Conservation (phyloP, 2,113 vertebrate genomes). For the Ibidorhyncha struthersii region DNA sequence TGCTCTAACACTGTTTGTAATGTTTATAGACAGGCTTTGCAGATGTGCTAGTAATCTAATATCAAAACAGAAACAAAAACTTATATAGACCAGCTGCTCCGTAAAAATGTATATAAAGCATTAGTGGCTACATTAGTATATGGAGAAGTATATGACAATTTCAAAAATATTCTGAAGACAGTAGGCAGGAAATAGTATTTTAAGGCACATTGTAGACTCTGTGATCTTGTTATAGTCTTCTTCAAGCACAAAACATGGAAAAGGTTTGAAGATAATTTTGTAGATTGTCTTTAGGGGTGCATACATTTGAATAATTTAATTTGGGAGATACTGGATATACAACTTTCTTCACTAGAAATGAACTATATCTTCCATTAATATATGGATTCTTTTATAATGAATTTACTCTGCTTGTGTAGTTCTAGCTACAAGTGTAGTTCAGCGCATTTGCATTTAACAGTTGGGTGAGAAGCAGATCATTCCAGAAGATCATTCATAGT, state of each 20-base stretch:
- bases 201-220: background rate
- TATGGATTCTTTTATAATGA: background rate
- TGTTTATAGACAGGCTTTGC: background rate
- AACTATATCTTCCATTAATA: background rate
- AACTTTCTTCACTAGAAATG: background rate
- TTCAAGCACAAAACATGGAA: background rate
- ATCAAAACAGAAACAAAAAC: background rate
- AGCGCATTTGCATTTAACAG: background rate
- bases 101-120: background rate
- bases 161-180: background rate
- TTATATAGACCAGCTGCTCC: background rate
- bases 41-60: background rate
- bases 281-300: background rate
- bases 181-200: background rate
- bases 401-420: background rate
- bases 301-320: background rate
- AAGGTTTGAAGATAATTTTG: background rate
- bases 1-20: background rate
- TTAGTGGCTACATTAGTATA: background rate
- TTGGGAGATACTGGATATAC: background rate
- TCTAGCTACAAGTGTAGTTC: background rate
- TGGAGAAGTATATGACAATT: background rate
- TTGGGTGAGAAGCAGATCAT: background rate
- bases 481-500: background rate
- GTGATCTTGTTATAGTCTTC: background rate